Evolutionary conservation across 2,797 vertebrate species (phyloP).

Genomic region (Thamnophis elegans): DNA sequence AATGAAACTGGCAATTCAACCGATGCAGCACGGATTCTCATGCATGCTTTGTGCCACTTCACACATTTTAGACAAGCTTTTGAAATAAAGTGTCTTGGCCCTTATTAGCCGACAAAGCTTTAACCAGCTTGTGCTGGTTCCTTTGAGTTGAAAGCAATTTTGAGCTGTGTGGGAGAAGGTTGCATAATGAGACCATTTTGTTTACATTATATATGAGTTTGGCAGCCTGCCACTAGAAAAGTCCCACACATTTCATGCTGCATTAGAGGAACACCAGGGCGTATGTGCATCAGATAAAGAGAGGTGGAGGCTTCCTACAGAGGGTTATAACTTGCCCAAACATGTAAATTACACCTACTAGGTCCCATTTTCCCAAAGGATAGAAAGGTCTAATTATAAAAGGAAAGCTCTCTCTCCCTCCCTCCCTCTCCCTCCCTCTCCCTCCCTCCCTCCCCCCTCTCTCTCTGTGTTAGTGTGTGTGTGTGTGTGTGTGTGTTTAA

Average conservation of each 20-base stretch:
- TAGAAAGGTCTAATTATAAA: slow-evolving; percentile 55
- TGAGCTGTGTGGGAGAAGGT: slow-evolving; percentile 24
- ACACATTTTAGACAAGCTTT: slow-evolving; percentile 30
- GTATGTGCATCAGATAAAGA: slow-evolving; percentile 54
- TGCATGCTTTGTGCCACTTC: slow-evolving; percentile 24
- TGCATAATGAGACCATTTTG: slow-evolving; percentile 45
- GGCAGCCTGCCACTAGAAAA: slow-evolving; percentile 50
- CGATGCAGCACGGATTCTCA: neutral
- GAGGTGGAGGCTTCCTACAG: slow-evolving; percentile 44
- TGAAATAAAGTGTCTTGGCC: slow-evolving; percentile 11
- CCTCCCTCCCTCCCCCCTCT: too few relatives aligned
- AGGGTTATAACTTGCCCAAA: slow-evolving; percentile 55
- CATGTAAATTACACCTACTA: slow-evolving; percentile 49
- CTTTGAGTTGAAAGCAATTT: slow-evolving; percentile 43
- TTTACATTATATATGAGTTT: slow-evolving; percentile 52
- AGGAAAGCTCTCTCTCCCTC: slow-evolving; percentile 29
- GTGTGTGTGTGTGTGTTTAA: neutral
- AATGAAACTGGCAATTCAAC: neutral
- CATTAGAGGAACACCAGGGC: slow-evolving; percentile 42
- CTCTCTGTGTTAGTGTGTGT: neutral
- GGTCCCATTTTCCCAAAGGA: slow-evolving; percentile 58
- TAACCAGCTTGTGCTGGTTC: slow-evolving; percentile 36
- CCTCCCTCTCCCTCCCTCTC: too few relatives aligned
- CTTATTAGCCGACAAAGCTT: neutral
- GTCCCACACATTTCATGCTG: slow-evolving; percentile 58